Conservation (phyloP, 1,140 invertebrate species). For the Drosophila pectinifera region DNA sequence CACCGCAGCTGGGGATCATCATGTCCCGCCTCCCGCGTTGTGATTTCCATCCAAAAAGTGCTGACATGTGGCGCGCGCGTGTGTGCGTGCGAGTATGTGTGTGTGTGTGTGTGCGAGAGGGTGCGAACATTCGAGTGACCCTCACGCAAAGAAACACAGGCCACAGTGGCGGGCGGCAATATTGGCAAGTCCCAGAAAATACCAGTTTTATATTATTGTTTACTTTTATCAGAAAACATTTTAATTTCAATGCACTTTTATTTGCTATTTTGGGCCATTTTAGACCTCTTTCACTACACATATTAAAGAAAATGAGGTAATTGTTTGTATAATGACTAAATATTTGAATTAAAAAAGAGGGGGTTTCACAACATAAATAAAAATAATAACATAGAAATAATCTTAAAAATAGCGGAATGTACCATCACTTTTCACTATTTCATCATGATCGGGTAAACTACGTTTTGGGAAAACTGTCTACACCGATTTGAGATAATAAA, state of each 20-base stretch:
- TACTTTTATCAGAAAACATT: neutral
- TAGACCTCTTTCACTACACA: too few species aligned
- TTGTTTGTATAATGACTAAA: too few species aligned
- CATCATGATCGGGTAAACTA: too few species aligned
- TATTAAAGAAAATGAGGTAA: too few species aligned
- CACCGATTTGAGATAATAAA: too few species aligned
- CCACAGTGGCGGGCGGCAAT: constrained; percentile 4
- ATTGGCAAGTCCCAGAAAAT: neutral
- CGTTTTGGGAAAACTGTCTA: too few species aligned
- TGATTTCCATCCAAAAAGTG: constrained; percentile 22
- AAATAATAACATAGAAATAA: too few species aligned
- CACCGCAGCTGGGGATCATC: constrained; percentile 13
- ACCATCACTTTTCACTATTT: too few species aligned
- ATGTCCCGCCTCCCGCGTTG: constrained; percentile 13
- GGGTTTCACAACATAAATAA: too few species aligned
- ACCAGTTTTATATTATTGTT: neutral
- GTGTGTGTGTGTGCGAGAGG: constrained; percentile 5
- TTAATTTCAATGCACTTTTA: neutral
- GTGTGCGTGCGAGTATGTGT: neutral
- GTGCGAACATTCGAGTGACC: constrained; percentile 33
- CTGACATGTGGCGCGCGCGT: constrained; percentile 4
- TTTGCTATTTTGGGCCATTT: too few species aligned
- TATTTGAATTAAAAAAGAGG: too few species aligned
- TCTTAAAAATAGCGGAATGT: too few species aligned
- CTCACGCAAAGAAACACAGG: constrained; percentile 26